These are phyloP conservation scores for Ormyrus nitidulus DNA, from an alignment of 2,888 invertebrate species.

Conservation along the genomic window DNA sequence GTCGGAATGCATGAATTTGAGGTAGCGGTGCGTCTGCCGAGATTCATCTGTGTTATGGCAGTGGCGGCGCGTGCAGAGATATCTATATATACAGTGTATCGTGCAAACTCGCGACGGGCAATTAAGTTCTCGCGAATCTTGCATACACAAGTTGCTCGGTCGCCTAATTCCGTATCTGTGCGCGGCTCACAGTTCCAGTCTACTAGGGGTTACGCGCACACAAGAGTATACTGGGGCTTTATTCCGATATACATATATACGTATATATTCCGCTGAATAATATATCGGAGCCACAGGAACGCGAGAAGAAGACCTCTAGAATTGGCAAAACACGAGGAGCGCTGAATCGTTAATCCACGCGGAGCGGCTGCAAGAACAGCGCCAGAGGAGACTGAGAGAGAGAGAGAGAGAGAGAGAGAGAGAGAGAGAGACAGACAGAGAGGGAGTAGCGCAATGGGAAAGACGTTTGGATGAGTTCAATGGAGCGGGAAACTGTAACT, in stretches of 20 bases:
- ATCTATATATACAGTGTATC: background rate
- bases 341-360: slow-evolving; percentile 37
- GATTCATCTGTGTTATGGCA: slow-evolving; percentile 15
- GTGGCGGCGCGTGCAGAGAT: background rate
- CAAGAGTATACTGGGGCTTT: slow-evolving; percentile 12
- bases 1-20: slow-evolving; percentile 13
- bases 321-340: slow-evolving; percentile 31
- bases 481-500: slow-evolving; percentile 57
- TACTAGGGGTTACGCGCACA: too few relatives aligned
- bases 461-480: slow-evolving; percentile 55
- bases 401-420: background rate
- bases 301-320: slow-evolving; percentile 18
- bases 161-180: slow-evolving; percentile 1
- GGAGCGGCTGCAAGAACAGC: slow-evolving; percentile 3
- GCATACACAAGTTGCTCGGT: slow-evolving; percentile 14
- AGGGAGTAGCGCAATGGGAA: slow-evolving; percentile 36
- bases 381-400: background rate
- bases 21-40: background rate
- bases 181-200: background rate
- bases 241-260: slow-evolving; percentile 4
- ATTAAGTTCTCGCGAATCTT: slow-evolving; percentile 37
- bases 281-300: slow-evolving; percentile 41
- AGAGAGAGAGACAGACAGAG: background rate
- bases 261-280: slow-evolving; percentile 36
- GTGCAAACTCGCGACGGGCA: slow-evolving; percentile 29